phyloP scores from a whole-genome alignment of 2,888 invertebrate species.

The Crematogaster levior region DNA sequence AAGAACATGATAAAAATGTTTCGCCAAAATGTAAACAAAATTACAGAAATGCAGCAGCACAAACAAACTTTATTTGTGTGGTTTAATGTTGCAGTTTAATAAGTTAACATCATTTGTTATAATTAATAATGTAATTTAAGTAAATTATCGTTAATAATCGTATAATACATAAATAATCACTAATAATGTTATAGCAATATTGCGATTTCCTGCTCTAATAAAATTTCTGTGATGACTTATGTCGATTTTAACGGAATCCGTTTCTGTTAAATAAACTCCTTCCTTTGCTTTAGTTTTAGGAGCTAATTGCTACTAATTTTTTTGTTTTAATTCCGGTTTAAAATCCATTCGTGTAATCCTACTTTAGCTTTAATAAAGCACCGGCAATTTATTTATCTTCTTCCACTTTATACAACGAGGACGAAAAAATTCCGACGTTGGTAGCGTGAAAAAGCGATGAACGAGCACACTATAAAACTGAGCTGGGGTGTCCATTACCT shows the following conservation, averaged over 20 bases:
- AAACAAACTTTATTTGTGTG: not conserved
- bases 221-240: not conserved
- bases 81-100: not conserved
- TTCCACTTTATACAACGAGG: conserved; percentile 1
- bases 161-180: not conserved
- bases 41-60: not conserved
- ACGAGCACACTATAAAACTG: conserved; percentile 26
- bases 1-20: not conserved
- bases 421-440: conserved; percentile 16
- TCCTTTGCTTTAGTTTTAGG: not conserved
- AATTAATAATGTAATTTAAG: conserved; percentile 9
- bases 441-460: conserved; percentile 7
- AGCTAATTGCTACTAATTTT: not conserved
- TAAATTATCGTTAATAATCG: not conserved
- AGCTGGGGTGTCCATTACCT: conserved; percentile 22
- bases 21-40: not conserved
- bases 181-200: not conserved
- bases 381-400: conserved; percentile 25
- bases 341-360: conserved; percentile 4
- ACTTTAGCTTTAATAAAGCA: conserved; percentile 3
- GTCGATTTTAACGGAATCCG: not conserved
- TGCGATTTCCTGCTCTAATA: not conserved
- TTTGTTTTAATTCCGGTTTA: not conserved
- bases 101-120: not conserved
- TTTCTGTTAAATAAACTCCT: not conserved